A percentile compares a stretch with the other conserved stretches of the same genome.
Conservation (phyloP, 2,113 vertebrate genomes). For the Myiozetetes cayanensis region DNA sequence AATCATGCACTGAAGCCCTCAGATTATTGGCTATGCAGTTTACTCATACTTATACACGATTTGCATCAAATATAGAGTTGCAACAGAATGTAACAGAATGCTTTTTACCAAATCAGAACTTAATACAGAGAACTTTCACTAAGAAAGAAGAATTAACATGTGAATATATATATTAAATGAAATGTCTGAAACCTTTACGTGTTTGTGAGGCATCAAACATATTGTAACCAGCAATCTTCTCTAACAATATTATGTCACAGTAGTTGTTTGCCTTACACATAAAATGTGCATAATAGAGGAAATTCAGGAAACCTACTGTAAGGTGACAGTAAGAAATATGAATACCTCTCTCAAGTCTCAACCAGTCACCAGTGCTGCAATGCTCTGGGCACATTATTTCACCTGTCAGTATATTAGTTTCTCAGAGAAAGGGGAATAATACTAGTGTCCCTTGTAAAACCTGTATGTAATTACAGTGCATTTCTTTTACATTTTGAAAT, state of each 20-base stretch:
- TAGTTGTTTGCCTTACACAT: neutral
- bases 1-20: neutral
- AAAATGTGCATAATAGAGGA: accelerated
- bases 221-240: neutral
- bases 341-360: neutral
- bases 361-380: neutral
- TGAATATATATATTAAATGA: neutral
- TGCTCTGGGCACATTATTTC: neutral
- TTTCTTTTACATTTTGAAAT: neutral
- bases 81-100: neutral
- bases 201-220: neutral
- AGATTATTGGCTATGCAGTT: neutral
- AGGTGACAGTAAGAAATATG: neutral
- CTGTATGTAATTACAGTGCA: neutral
- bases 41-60: neutral
- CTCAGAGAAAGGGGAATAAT: neutral
- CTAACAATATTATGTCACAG: neutral
- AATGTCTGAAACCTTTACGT: neutral
- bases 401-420: neutral
- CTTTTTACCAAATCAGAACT: neutral
- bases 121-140: neutral
- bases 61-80: neutral
- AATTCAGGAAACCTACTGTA: neutral
- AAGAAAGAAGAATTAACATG: neutral
- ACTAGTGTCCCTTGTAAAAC: neutral